These are phyloP conservation scores for Sphaerophoria rueppellii DNA, from an alignment of 2,888 invertebrate species.

Conservation along the genomic window DNA sequence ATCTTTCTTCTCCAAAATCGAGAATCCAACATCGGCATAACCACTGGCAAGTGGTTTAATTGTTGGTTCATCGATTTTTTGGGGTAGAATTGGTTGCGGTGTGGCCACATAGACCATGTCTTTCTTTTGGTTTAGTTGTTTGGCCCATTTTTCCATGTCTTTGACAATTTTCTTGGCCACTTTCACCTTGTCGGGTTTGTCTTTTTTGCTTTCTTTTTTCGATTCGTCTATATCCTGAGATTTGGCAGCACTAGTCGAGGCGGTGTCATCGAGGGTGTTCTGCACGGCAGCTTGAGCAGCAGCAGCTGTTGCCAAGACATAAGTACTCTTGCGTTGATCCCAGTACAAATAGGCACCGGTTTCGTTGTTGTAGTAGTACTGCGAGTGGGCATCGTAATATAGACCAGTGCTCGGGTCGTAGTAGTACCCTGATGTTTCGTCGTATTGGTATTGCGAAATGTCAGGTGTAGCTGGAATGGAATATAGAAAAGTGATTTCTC, in stretches of 20 bases:
- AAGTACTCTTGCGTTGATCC: constrained; percentile 89
- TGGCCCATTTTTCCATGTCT: constrained; percentile 94
- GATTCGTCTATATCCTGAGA: constrained; percentile 74
- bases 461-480: constrained; percentile 87
- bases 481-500: background rate
- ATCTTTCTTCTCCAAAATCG: constrained; percentile 92
- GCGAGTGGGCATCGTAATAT: constrained; percentile 97
- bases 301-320: constrained; percentile 80
- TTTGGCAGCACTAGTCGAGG: constrained; percentile 64
- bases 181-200: constrained; percentile 96
- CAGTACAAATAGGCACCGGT: constrained; percentile 97
- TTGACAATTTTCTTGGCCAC: constrained; percentile 99
- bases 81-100: constrained; percentile 78
- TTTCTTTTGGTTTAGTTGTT: constrained; percentile 97
- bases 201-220: constrained; percentile 83
- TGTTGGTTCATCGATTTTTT: constrained; percentile 74
- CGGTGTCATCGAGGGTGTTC: constrained; percentile 76
- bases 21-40: constrained; percentile 96
- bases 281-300: constrained; percentile 79
- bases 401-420: constrained; percentile 96
- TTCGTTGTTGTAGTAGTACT: constrained; percentile 97
- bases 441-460: constrained; percentile 95
- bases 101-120: constrained; percentile 83
- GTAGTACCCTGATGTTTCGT: constrained; percentile 97
- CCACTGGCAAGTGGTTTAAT: constrained; percentile 82